A percentile compares a stretch with the other conserved stretches of the same genome.
phyloP scores from a whole-genome alignment of 30 jellyfish, hydroid and myxozoan species.

The Sanderia malayensis region DNA sequence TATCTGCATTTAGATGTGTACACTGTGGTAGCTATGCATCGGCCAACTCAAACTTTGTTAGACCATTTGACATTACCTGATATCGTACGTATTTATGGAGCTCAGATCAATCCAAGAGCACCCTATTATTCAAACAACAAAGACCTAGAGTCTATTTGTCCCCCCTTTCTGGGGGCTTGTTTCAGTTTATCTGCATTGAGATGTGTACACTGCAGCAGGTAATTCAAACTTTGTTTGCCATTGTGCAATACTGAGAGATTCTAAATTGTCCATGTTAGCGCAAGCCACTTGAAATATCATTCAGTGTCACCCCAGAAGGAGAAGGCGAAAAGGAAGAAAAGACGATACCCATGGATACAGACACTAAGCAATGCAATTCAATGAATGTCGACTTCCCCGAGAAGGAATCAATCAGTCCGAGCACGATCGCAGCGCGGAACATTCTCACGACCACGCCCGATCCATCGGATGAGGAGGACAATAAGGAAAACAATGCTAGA shows the following conservation, averaged over 20 bases:
- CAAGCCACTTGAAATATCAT: slow-evolving; percentile 81
- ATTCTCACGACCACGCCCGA: slow-evolving; percentile 56
- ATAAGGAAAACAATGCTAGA: slow-evolving; percentile 7
- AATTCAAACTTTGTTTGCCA: too few species aligned
- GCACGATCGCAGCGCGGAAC: slow-evolving; percentile 50
- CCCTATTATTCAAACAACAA: too few species aligned
- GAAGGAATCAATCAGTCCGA: slow-evolving; percentile 37
- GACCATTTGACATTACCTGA: slow-evolving; percentile 74
- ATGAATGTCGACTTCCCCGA: neutral
- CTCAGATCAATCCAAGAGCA: too few species aligned
- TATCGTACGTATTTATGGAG: slow-evolving; percentile 80
- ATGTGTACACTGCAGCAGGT: too few species aligned
- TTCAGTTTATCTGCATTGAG: too few species aligned
- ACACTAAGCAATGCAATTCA: neutral
- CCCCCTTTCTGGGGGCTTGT: too few species aligned
- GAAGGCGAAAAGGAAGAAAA: slow-evolving; percentile 46
- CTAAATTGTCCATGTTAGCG: slow-evolving; percentile 65
- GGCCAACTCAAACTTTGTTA: slow-evolving; percentile 73
- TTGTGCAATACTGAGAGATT: too few species aligned
- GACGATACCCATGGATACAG: neutral
- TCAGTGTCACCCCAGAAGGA: slow-evolving; percentile 68
- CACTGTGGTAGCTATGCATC: too few species aligned
- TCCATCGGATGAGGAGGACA: slow-evolving; percentile 59
- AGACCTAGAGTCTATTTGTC: too few species aligned
- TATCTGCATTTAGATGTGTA: too few species aligned